A percentile compares a stretch with the other conserved stretches of the same genome.
phyloP scores from a whole-genome alignment of 2,113 vertebrate species.

The Antigone vipio region DNA sequence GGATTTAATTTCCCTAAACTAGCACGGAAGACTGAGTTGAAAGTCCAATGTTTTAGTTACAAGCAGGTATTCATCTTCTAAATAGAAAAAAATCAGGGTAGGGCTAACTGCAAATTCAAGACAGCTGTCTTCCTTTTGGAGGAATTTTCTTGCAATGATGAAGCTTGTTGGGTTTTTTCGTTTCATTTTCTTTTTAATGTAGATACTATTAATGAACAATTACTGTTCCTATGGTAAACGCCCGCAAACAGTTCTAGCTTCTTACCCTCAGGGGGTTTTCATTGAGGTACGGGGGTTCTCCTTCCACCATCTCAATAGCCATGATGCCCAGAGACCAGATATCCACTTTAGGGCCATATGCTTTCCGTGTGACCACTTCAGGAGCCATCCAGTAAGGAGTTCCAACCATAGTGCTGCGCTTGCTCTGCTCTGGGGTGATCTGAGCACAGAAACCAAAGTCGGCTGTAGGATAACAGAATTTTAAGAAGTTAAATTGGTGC shows the following conservation, averaged over 20 bases:
- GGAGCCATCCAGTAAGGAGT: slow-evolving; percentile 99
- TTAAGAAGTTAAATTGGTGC: neutral
- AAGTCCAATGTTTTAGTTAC: neutral
- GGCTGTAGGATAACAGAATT: slow-evolving; percentile 74
- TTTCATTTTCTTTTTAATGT: neutral
- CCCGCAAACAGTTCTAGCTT: neutral
- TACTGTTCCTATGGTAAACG: neutral
- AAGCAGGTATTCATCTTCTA: neutral
- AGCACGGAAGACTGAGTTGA: neutral
- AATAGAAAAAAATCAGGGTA: neutral
- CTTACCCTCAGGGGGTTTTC: slow-evolving; percentile 97
- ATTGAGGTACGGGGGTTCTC: slow-evolving; percentile 97
- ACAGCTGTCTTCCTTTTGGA: neutral
- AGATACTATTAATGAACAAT: neutral
- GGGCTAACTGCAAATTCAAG: neutral
- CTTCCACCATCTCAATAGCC: slow-evolving; percentile 99
- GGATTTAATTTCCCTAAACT: neutral
- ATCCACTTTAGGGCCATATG: slow-evolving; percentile 97
- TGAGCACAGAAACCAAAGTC: slow-evolving; percentile 99
- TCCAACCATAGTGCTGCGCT: slow-evolving; percentile 98
- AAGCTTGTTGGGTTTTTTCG: neutral
- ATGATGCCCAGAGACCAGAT: slow-evolving; percentile 99
- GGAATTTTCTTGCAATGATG: neutral
- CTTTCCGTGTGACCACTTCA: slow-evolving; percentile 96
- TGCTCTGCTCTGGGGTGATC: slow-evolving; percentile 98